These are phyloP conservation scores for Indicator indicator DNA, from an alignment of 2,113 vertebrate genomes.

Conservation along the genomic window DNA sequence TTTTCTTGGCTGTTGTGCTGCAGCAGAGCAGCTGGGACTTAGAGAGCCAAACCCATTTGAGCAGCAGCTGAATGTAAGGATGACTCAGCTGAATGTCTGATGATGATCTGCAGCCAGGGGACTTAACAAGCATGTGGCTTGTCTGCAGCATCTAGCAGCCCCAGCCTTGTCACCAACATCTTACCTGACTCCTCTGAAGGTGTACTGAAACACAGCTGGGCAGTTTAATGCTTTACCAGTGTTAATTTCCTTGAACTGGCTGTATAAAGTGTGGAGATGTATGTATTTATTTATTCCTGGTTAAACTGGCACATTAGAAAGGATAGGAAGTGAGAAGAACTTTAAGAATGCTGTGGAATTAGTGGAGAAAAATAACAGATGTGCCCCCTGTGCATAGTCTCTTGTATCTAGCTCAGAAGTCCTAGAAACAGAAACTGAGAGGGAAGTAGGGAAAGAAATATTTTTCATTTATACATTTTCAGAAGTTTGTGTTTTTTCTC, in stretches of 20 bases:
- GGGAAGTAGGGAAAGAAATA: not conserved
- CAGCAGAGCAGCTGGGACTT: not conserved
- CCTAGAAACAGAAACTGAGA: not conserved
- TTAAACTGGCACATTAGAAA: not conserved
- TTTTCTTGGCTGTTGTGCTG: not conserved
- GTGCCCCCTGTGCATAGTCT: not conserved
- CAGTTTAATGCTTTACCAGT: not conserved
- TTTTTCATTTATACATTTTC: not conserved
- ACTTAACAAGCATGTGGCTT: not conserved
- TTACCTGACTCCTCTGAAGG: not conserved
- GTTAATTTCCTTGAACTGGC: not conserved
- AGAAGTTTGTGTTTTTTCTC: no score
- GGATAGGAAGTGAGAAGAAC: fast-evolving
- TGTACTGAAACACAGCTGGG: not conserved
- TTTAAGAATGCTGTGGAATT: not conserved
- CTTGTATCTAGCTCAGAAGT: not conserved
- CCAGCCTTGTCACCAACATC: fast-evolving
- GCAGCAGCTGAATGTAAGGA: conserved; percentile 9
- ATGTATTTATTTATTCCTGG: not conserved
- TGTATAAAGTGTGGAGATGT: not conserved
- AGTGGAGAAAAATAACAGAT: not conserved
- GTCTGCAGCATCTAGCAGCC: not conserved
- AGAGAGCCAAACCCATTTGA: not conserved
- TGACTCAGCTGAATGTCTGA: conserved; percentile 54
- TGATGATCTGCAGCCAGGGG: not conserved